phyloP scores from a whole-genome alignment of 2,113 vertebrate genomes.

The Martes martes region DNA sequence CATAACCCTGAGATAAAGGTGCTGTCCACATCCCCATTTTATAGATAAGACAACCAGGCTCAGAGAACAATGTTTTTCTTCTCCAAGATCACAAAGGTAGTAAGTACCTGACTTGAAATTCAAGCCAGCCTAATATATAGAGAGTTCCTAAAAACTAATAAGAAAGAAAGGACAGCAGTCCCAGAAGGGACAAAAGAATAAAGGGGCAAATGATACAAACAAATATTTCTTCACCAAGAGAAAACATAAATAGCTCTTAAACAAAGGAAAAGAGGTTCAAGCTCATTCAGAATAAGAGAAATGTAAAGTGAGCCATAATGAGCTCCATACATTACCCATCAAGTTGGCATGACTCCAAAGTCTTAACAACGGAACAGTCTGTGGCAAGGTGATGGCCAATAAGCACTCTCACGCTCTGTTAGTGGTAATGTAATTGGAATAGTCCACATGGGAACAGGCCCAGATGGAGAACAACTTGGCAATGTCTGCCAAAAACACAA shows the following conservation, averaged over 20 bases:
- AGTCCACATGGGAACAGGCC: no score
- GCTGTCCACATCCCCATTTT: not conserved
- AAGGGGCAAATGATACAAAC: not conserved
- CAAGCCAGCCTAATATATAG: not conserved
- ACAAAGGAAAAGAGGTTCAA: not conserved
- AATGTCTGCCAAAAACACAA: not conserved
- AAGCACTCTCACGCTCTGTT: not conserved
- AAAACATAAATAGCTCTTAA: not conserved
- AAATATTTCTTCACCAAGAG: not conserved
- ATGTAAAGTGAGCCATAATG: not conserved
- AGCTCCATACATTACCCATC: not conserved
- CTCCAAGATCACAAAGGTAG: not conserved
- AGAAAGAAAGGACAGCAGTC: not conserved
- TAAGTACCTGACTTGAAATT: constrained; percentile 10
- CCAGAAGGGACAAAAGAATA: not conserved
- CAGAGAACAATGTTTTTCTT: not conserved
- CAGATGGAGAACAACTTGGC: not conserved
- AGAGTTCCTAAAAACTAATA: not conserved
- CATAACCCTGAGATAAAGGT: not conserved
- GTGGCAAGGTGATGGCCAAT: not conserved
- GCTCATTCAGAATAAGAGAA: not conserved
- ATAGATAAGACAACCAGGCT: not conserved
- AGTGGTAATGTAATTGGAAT: not conserved
- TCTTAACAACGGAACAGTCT: not conserved
- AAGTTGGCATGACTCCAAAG: not conserved